These are phyloP conservation scores for Brenthis hecate DNA, from an alignment of 2,888 invertebrate species.

Conservation along the genomic window DNA sequence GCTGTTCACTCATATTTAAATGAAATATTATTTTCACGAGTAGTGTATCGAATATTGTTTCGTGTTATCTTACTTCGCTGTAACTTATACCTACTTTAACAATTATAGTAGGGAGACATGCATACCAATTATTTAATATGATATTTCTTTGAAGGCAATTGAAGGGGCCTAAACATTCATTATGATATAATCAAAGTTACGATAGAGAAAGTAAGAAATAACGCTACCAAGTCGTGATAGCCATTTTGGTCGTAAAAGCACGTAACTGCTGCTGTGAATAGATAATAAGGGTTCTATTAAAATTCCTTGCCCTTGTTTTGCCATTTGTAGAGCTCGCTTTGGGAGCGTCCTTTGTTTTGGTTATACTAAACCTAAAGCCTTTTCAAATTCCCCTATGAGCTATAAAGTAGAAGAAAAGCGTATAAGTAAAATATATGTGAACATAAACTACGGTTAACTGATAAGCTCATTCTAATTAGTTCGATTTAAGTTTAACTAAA, in stretches of 20 bases:
- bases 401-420: conserved; percentile 19
- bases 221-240: conserved; percentile 59
- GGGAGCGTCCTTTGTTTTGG: conserved; percentile 62
- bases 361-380: conserved; percentile 30
- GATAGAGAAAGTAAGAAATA: conserved; percentile 55
- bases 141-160: conserved; percentile 47
- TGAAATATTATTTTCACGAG: too few relatives aligned
- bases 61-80: too few relatives aligned
- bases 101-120: neutral
- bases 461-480: neutral
- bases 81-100: too few relatives aligned
- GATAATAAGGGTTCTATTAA: conserved; percentile 81
- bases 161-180: conserved; percentile 54
- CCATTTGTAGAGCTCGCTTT: conserved; percentile 58
- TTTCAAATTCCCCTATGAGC: conserved; percentile 11
- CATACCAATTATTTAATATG: conserved; percentile 13
- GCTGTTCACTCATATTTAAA: too few relatives aligned
- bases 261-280: conserved; percentile 75
- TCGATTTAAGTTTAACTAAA: neutral
- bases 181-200: conserved; percentile 67
- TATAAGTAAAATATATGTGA: conserved; percentile 12
- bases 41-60: too few relatives aligned
- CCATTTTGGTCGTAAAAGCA: conserved; percentile 72
- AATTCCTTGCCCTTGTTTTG: conserved; percentile 77
- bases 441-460: neutral